Percentiles rank a stretch among this genome's conserved stretches.
phyloP scores from a whole-genome alignment of 1,140 invertebrate species.

The Apolygus lucorum region DNA sequence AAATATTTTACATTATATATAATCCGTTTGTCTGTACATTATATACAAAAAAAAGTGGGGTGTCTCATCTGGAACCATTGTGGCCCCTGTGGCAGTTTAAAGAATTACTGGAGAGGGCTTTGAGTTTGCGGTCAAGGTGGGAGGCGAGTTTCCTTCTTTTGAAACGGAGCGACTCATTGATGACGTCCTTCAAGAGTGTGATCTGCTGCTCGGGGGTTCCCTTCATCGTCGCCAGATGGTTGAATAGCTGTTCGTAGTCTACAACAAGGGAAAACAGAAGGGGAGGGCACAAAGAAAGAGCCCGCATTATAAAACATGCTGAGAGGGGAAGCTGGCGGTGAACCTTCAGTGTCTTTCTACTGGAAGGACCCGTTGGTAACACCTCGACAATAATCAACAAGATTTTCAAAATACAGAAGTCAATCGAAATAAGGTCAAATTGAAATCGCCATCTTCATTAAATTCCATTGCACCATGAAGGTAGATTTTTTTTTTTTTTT shows the following conservation, averaged over 20 bases:
- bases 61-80: conserved; percentile 26
- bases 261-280: conserved; percentile 37
- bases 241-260: conserved; percentile 63
- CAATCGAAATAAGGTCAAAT: too few species aligned
- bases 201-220: conserved; percentile 59
- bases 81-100: conserved; percentile 14
- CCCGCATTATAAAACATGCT: conserved; percentile 13
- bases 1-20: conserved; percentile 6
- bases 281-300: background rate
- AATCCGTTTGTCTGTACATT: conserved; percentile 8
- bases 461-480: too few species aligned
- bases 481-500: too few species aligned
- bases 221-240: conserved; percentile 59
- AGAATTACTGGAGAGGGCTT: conserved; percentile 10
- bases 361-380: too few species aligned
- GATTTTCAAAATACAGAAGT: too few species aligned
- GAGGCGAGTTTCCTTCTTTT: conserved; percentile 64
- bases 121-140: conserved; percentile 39
- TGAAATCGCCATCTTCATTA: too few species aligned
- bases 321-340: background rate
- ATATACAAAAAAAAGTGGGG: background rate
- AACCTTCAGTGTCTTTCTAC: conserved; percentile 6
- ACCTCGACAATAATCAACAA: too few species aligned
- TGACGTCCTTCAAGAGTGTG: conserved; percentile 61
- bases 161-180: conserved; percentile 69